phyloP scores from a whole-genome alignment of 2,113 vertebrate genomes.

The Suncus etruscus region DNA sequence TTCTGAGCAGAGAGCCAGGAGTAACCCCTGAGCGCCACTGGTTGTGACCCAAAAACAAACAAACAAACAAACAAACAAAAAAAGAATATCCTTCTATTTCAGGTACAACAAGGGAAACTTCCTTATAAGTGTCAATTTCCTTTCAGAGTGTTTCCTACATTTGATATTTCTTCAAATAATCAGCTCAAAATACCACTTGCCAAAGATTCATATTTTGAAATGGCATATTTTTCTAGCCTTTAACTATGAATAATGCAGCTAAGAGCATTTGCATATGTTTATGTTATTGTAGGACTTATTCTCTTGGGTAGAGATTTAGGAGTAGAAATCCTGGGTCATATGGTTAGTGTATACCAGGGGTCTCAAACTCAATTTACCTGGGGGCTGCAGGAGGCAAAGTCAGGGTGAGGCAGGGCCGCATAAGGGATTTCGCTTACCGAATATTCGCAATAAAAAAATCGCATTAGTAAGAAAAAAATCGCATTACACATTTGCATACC shows the following conservation, averaged over 20 bases:
- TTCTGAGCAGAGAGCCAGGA: too few relatives aligned
- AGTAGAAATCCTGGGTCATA: neutral
- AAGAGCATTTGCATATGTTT: slow-evolving; percentile 2
- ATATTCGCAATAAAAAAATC: too few relatives aligned
- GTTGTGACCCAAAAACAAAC: too few relatives aligned
- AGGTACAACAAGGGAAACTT: neutral
- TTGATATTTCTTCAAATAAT: slow-evolving; percentile 35
- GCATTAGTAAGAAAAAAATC: too few relatives aligned
- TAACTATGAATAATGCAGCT: neutral
- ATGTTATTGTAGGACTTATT: neutral
- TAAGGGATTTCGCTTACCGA: too few relatives aligned
- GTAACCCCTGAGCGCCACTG: too few relatives aligned
- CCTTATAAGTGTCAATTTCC: neutral
- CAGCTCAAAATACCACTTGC: neutral
- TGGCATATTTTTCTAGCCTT: neutral
- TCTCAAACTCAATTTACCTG: too few relatives aligned
- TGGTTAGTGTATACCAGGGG: neutral
- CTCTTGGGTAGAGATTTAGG: neutral
- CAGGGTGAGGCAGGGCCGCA: too few relatives aligned
- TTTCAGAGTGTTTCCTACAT: neutral
- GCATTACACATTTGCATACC: too few relatives aligned
- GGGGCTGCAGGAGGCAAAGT: too few relatives aligned
- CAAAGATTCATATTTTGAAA: neutral
- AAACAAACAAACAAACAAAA: neutral
- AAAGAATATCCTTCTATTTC: neutral